Conservation (phyloP, 2,888 invertebrate genomes). For the Microplitis manilae region DNA sequence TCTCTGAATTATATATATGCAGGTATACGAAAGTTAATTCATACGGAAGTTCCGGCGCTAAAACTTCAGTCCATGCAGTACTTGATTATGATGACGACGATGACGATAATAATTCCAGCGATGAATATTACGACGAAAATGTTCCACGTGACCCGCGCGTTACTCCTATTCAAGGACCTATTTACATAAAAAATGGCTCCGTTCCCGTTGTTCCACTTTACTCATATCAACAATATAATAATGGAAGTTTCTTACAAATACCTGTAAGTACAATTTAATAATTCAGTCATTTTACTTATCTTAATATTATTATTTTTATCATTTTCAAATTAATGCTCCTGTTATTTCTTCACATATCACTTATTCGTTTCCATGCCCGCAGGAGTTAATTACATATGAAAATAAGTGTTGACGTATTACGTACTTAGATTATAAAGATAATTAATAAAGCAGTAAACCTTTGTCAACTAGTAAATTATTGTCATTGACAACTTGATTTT, state of each 20-base stretch:
- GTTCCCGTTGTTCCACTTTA: slow-evolving; percentile 91
- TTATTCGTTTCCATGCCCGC: too few species aligned
- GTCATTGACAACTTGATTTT: too few species aligned
- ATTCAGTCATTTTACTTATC: not conserved
- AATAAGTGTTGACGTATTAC: too few species aligned
- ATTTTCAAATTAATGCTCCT: too few species aligned
- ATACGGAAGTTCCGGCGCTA: slow-evolving; percentile 65
- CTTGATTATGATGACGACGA: slow-evolving; percentile 77
- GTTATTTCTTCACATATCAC: too few species aligned
- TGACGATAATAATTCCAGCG: slow-evolving; percentile 76
- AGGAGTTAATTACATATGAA: too few species aligned
- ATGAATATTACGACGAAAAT: slow-evolving; percentile 71
- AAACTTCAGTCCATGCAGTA: slow-evolving; percentile 81
- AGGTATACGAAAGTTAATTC: slow-evolving; percentile 69
- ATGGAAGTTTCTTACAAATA: slow-evolving; percentile 90
- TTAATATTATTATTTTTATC: not conserved
- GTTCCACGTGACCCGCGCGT: slow-evolving; percentile 76
- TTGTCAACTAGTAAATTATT: too few species aligned
- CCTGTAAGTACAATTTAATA: slow-evolving; percentile 79
- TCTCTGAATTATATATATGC: slow-evolving; percentile 35
- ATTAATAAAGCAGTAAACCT: too few species aligned
- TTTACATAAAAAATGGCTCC: slow-evolving; percentile 86
- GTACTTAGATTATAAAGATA: too few species aligned
- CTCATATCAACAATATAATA: slow-evolving; percentile 87
- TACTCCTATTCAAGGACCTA: slow-evolving; percentile 91